Evolutionary conservation across 2,113 vertebrate genomes (phyloP).

Genomic region (Carlito syrichta): DNA sequence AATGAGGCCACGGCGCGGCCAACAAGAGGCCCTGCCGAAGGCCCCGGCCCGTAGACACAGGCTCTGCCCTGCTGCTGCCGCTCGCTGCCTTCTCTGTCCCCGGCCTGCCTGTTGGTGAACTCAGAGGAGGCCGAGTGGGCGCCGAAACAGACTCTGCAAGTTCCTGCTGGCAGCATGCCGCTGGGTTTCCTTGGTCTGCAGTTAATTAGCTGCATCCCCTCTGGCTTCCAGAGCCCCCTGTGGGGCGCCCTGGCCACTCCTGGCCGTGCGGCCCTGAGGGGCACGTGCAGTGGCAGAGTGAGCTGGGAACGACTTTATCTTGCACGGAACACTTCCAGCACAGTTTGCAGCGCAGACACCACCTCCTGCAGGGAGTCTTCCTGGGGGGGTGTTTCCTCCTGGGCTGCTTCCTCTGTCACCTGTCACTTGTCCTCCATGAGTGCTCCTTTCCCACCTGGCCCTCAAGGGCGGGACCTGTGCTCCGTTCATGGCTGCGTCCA

Average conservation of each 20-base stretch:
- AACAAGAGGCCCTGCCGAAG: too few relatives aligned
- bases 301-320: neutral
- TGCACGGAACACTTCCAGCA: neutral
- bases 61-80: too few relatives aligned
- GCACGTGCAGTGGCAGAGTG: too few relatives aligned
- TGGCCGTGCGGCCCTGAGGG: too few relatives aligned
- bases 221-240: neutral
- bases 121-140: constrained; percentile 1
- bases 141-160: constrained; percentile 57
- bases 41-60: too few relatives aligned
- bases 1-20: too few relatives aligned
- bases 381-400: neutral
- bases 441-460: neutral
- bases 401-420: too few relatives aligned
- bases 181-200: too few relatives aligned
- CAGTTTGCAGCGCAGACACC: neutral
- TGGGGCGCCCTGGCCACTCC: neutral
- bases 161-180: neutral
- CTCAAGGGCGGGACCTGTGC: neutral
- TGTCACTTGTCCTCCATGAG: too few relatives aligned
- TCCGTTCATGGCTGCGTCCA: neutral
- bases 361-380: neutral
- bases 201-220: too few relatives aligned
- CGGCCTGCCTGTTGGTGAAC: neutral
- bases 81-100: neutral